Evolutionary conservation across 2,888 invertebrate species (phyloP).

Genomic region (Apomyelois bistriatella): DNA sequence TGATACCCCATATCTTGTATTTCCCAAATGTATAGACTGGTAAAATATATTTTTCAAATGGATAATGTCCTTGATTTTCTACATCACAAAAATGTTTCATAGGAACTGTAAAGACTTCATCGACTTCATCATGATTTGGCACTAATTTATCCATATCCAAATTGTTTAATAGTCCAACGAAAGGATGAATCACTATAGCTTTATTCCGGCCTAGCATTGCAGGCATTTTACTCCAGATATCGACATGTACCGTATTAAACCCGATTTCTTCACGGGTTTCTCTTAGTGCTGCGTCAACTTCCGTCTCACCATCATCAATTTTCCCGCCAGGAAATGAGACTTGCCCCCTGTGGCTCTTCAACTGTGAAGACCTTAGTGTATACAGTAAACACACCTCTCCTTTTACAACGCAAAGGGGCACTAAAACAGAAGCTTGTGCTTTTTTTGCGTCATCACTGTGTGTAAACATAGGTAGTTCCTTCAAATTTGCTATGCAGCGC

Average conservation of each 20-base stretch:
- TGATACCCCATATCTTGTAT: conserved; percentile 87
- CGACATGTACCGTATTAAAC: conserved; percentile 78
- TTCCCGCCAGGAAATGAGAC: conserved; percentile 94
- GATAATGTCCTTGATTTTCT: conserved; percentile 81
- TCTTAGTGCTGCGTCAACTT: conserved; percentile 87
- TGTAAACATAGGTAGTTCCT: conserved; percentile 75
- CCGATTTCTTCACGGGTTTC: conserved; percentile 95
- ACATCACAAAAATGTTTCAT: conserved; percentile 83
- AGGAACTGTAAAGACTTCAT: conserved; percentile 86
- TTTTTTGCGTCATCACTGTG: conserved; percentile 33
- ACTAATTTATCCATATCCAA: conserved; percentile 73
- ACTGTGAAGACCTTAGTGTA: conserved; percentile 87
- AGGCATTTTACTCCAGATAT: conserved; percentile 83
- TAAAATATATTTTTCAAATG: conserved; percentile 72
- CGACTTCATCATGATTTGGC: conserved; percentile 86
- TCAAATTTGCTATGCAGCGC: conserved; percentile 79
- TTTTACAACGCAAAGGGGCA: conserved; percentile 87
- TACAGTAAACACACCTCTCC: conserved; percentile 88
- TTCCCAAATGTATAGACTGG: conserved; percentile 79
- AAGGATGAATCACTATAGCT: conserved; percentile 84
- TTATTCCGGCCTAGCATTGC: conserved; percentile 47
- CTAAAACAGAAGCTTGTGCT: conserved; percentile 87
- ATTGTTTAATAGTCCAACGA: conserved; percentile 81
- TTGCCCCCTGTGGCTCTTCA: conserved; percentile 89
- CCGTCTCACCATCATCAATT: conserved; percentile 82